Percentiles rank a stretch among this genome's conserved stretches.
These are phyloP conservation scores for Dinomys branickii DNA, from an alignment of 2,113 vertebrate species.

Conservation along the genomic window DNA sequence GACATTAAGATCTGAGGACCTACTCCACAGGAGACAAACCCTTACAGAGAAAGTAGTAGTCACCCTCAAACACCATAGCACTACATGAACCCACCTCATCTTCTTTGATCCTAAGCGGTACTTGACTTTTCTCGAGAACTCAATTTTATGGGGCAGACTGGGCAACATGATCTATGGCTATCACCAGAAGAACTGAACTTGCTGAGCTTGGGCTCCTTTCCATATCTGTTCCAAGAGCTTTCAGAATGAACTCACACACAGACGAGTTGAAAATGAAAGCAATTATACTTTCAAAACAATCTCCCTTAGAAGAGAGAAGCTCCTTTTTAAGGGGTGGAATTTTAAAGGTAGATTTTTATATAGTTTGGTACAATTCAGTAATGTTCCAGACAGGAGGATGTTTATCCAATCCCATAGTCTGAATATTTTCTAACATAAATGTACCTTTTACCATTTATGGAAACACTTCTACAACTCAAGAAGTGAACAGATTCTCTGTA, in stretches of 20 bases:
- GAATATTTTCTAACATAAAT: conserved; percentile 66
- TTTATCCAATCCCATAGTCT: conserved; percentile 66
- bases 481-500: conserved; percentile 66
- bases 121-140: neutral
- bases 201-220: neutral
- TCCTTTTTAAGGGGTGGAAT: conserved; percentile 58
- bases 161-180: neutral
- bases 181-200: neutral
- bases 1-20: neutral
- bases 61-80: neutral
- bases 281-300: conserved; percentile 58
- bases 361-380: conserved; percentile 62
- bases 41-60: neutral
- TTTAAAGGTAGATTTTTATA: conserved; percentile 62
- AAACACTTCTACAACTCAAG: conserved; percentile 60
- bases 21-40: neutral
- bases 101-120: neutral
- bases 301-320: conserved; percentile 43
- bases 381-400: conserved; percentile 70
- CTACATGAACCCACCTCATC: neutral
- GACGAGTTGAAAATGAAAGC: conserved; percentile 37
- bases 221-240: conserved; percentile 11
- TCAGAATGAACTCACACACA: conserved; percentile 37
- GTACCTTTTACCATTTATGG: conserved; percentile 67
- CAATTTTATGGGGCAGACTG: neutral